Percentiles rank a stretch among this genome's conserved stretches.
Evolutionary conservation across 2,797 vertebrate genomes (phyloP).

Genomic region (Vespertilio murinus): DNA sequence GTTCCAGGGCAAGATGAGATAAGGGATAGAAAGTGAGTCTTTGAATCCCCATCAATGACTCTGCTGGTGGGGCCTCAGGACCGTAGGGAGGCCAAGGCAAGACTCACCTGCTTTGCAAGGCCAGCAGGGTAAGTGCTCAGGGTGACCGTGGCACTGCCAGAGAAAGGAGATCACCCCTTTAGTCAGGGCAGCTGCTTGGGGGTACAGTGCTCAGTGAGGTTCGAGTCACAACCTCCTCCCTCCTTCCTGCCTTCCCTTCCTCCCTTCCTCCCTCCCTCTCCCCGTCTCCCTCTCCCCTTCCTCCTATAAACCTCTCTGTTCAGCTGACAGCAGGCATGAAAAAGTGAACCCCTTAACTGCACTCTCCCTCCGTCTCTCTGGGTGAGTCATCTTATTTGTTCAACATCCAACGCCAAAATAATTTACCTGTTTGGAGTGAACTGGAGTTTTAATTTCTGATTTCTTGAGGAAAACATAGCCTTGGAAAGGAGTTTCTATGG

Average conservation of each 20-base stretch:
- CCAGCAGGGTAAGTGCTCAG: neutral
- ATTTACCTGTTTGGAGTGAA: conserved; percentile 9
- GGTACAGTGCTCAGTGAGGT: neutral
- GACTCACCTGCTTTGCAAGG: conserved; percentile 28
- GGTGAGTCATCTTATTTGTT: neutral
- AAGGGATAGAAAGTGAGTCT: neutral
- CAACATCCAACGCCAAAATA: neutral
- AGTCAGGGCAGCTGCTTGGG: neutral
- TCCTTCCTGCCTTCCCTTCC: neutral
- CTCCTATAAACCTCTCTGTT: rapidly evolving
- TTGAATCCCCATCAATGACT: neutral
- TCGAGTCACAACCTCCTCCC: rapidly evolving
- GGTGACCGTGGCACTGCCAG: neutral
- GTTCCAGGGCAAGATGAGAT: neutral
- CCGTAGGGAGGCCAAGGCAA: neutral
- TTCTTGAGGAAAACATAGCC: conserved; percentile 3
- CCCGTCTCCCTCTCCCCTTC: neutral
- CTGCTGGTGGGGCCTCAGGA: neutral
- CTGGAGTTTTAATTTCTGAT: conserved; percentile 50
- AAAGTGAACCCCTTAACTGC: rapidly evolving
- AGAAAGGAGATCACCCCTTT: neutral
- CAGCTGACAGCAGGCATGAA: neutral
- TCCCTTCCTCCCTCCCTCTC: neutral
- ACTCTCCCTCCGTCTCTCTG: neutral
- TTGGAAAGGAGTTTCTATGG: conserved; percentile 1